These are phyloP conservation scores for Drosophila sordidapex DNA, from an alignment of 2,888 invertebrate genomes.

Conservation along the genomic window DNA sequence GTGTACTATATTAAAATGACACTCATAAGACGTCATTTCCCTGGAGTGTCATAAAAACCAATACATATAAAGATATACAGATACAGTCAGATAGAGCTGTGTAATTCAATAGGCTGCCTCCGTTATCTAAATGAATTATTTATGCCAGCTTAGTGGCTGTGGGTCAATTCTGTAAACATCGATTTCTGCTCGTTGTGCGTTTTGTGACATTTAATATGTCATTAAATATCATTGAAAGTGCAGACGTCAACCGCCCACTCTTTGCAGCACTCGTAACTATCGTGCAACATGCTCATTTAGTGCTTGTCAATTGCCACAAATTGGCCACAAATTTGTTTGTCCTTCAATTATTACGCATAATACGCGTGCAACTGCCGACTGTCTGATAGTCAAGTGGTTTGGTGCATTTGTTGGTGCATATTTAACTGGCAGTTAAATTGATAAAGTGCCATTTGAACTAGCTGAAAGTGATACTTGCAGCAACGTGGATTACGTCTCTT, in stretches of 20 bases:
- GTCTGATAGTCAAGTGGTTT: constrained; percentile 1
- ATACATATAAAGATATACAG: constrained; percentile 1
- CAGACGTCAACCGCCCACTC: constrained; percentile 10
- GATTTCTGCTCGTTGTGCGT: constrained; percentile 47
- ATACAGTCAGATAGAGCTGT: constrained; percentile 12
- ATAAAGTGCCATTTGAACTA: constrained; percentile 13
- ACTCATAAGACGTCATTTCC: constrained; percentile 72
- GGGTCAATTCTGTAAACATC: constrained; percentile 52
- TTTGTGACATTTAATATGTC: constrained; percentile 53
- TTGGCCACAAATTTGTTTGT: constrained; percentile 45
- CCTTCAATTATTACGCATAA: constrained; percentile 47
- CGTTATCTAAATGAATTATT: constrained; percentile 67
- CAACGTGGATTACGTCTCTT: background rate
- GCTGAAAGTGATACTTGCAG: constrained; percentile 2
- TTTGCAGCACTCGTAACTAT: background rate
- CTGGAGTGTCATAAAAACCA: constrained; percentile 67
- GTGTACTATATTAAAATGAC: constrained; percentile 56
- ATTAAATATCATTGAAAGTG: constrained; percentile 55
- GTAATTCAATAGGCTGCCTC: constrained; percentile 47
- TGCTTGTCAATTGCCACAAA: constrained; percentile 47
- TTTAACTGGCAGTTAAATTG: constrained; percentile 27
- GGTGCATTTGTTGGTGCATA: constrained; percentile 14
- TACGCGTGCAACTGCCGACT: constrained; percentile 5
- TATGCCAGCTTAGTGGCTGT: constrained; percentile 47
- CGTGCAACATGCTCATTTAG: constrained; percentile 15